These are phyloP conservation scores for Numida meleagris DNA, from an alignment of 2,113 vertebrate species.

Conservation along the genomic window DNA sequence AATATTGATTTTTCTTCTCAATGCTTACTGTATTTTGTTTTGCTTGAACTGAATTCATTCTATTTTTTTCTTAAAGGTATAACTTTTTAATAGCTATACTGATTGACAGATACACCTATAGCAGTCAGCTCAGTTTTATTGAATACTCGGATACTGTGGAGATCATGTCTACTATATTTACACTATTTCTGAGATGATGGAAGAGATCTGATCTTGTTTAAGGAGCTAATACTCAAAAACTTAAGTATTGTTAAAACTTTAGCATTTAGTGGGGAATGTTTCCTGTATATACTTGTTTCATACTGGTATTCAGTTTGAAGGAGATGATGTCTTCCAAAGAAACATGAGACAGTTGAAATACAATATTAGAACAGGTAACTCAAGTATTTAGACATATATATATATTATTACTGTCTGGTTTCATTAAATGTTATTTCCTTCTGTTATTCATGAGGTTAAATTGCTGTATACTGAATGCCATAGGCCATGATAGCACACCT, in stretches of 20 bases:
- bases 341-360: not conserved
- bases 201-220: not conserved
- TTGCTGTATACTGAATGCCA: not conserved
- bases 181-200: not conserved
- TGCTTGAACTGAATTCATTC: not conserved
- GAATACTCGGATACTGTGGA: not conserved
- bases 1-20: not conserved
- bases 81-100: not conserved
- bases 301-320: not conserved
- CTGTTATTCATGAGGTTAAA: not conserved
- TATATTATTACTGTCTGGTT: not conserved
- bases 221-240: not conserved
- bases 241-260: not conserved
- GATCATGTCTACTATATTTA: not conserved
- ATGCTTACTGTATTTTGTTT: not conserved
- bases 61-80: not conserved
- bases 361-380: accelerated
- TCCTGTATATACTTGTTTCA: not conserved
- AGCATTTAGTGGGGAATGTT: not conserved
- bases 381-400: not conserved
- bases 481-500: not conserved
- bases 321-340: not conserved
- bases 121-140: not conserved
- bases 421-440: not conserved
- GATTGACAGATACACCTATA: not conserved